phyloP scores from a whole-genome alignment of 2,113 vertebrate species.

The Bambusicola thoracicus region DNA sequence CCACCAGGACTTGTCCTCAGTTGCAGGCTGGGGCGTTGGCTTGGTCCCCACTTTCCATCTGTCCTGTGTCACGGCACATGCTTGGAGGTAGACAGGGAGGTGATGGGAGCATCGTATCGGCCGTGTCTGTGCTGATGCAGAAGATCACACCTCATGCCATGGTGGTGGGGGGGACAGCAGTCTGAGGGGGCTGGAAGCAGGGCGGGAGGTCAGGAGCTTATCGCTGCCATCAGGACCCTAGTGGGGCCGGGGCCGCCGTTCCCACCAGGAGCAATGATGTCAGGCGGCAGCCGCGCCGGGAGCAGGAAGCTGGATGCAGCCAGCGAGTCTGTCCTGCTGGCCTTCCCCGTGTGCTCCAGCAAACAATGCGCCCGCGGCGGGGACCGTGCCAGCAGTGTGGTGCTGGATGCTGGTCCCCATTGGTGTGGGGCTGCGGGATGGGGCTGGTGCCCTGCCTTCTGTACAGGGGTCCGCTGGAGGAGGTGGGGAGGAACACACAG shows the following conservation, averaged over 20 bases:
- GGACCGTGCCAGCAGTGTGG: rapidly evolving
- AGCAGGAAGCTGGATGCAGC: conserved; percentile 60
- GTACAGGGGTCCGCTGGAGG: neutral
- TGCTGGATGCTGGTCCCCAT: neutral
- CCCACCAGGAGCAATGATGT: conserved; percentile 10
- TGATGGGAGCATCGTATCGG: rapidly evolving
- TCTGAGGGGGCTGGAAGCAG: neutral
- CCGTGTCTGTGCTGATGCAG: neutral
- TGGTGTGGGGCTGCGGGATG: rapidly evolving
- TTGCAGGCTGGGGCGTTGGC: neutral
- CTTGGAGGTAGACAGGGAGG: rapidly evolving
- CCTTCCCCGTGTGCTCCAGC: neutral
- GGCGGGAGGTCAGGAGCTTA: conserved; percentile 24
- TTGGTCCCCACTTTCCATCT: neutral
- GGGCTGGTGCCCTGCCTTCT: rapidly evolving
- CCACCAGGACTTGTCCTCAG: neutral
- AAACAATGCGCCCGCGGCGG: conserved; percentile 6
- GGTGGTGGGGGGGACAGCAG: neutral
- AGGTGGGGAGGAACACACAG: neutral
- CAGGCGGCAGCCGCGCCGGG: neutral
- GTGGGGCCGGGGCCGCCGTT: neutral
- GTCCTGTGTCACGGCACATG: rapidly evolving
- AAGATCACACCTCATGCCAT: rapidly evolving
- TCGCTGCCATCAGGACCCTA: neutral
- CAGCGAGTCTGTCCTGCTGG: conserved; percentile 57